Evolutionary conservation across 2,797 vertebrate genomes (phyloP).

Genomic region (Sebastes matsubarae): DNA sequence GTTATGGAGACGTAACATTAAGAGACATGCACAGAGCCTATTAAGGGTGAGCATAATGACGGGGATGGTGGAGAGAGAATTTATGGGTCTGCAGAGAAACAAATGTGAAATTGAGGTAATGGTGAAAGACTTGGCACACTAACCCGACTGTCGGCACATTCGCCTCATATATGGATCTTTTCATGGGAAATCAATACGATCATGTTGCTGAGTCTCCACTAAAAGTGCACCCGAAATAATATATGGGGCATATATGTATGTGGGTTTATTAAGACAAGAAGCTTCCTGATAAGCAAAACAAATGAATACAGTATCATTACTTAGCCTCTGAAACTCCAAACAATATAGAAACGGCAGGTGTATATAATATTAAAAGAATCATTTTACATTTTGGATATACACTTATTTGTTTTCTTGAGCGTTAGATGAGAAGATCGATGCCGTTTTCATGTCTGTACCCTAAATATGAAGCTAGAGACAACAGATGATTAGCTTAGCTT

Average conservation of each 20-base stretch:
- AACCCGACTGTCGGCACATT: slow-evolving; percentile 13
- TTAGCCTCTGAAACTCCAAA: background rate
- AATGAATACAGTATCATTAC: background rate
- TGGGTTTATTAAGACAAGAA: background rate
- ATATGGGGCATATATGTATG: background rate
- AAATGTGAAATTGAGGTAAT: slow-evolving; percentile 24
- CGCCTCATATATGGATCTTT: slow-evolving; percentile 25
- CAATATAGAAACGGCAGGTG: background rate
- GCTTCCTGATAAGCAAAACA: background rate
- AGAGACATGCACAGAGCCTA: background rate
- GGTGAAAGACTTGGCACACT: slow-evolving; percentile 4
- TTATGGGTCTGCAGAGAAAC: slow-evolving; percentile 28
- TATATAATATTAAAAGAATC: background rate
- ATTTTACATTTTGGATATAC: background rate
- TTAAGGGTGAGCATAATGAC: slow-evolving; percentile 22
- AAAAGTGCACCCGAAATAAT: background rate
- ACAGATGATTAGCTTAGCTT: background rate
- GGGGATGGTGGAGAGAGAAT: slow-evolving; percentile 19
- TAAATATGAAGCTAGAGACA: background rate
- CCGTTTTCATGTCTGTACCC: background rate
- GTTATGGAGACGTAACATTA: slow-evolving; percentile 44
- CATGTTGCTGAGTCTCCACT: background rate
- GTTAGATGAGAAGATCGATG: background rate
- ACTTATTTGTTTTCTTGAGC: background rate
- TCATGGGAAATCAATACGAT: slow-evolving; percentile 38